A percentile compares a stretch with the other conserved stretches of the same genome.
Evolutionary conservation across 2,113 vertebrate species (phyloP).

Genomic region (Thomomys bottae): DNA sequence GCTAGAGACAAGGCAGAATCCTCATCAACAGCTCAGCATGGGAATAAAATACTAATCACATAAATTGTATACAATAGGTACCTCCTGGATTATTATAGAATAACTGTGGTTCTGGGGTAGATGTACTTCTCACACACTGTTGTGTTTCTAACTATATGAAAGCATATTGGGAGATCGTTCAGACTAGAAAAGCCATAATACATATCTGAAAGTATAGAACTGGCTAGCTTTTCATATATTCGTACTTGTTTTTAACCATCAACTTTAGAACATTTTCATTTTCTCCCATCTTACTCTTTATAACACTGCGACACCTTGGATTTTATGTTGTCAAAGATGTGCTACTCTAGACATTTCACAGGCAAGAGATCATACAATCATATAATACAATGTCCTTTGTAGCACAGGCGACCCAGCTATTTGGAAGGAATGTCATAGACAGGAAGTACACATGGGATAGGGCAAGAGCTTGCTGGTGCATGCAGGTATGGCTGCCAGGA

Average conservation of each 20-base stretch:
- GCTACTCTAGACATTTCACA: background rate
- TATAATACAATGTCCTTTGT: too few relatives aligned
- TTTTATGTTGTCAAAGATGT: background rate
- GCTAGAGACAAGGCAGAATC: background rate
- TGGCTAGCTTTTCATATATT: background rate
- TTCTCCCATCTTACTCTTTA: background rate
- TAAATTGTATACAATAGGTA: too few relatives aligned
- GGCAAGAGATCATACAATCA: background rate
- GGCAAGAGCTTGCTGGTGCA: background rate
- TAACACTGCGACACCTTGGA: background rate
- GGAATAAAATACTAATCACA: background rate
- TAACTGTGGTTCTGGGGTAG: background rate
- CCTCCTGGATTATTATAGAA: background rate
- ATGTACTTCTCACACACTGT: background rate
- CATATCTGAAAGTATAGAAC: background rate
- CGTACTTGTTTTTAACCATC: background rate
- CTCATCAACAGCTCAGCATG: fast-evolving
- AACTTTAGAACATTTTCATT: background rate
- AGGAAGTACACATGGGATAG: background rate
- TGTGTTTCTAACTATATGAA: background rate
- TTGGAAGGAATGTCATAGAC: background rate
- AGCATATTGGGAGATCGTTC: background rate
- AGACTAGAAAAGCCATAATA: background rate
- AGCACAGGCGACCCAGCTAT: background rate
- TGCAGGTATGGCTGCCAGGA: background rate